These are phyloP conservation scores for Psilopogon haemacephalus DNA, from an alignment of 2,113 vertebrate genomes.

Conservation along the genomic window DNA sequence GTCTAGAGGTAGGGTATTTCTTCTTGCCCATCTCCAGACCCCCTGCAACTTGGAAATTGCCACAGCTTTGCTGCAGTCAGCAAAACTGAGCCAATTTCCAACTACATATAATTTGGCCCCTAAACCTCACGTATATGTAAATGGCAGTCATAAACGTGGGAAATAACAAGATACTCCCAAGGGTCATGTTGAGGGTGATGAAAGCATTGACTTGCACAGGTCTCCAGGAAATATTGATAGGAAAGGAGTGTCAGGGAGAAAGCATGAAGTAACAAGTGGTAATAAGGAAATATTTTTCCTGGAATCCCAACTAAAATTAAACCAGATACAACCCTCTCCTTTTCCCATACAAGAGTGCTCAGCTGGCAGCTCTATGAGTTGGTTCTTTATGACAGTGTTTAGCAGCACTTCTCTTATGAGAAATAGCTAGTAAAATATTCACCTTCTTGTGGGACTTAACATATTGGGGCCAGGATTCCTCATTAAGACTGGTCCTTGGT, in stretches of 20 bases:
- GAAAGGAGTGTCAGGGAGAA: conserved; percentile 29
- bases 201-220: neutral
- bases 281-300: conserved; percentile 61
- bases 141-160: conserved; percentile 20
- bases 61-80: neutral
- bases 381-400: neutral
- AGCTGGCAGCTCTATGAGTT: neutral
- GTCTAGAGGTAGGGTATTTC: neutral
- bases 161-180: conserved; percentile 26
- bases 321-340: neutral
- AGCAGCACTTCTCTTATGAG: neutral
- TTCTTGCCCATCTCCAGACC: neutral
- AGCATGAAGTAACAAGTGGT: neutral
- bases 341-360: neutral
- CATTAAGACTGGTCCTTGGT: neutral
- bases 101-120: neutral
- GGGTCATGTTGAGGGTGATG: neutral
- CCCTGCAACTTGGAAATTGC: neutral
- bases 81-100: neutral
- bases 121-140: neutral
- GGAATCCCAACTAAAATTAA: conserved; percentile 49
- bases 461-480: neutral
- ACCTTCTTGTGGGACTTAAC: conserved; percentile 6
- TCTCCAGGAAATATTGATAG: conserved; percentile 42
- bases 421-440: conserved; percentile 43